Evolutionary conservation across 2,113 vertebrate genomes (phyloP).

Genomic region (Anhinga rufa): DNA sequence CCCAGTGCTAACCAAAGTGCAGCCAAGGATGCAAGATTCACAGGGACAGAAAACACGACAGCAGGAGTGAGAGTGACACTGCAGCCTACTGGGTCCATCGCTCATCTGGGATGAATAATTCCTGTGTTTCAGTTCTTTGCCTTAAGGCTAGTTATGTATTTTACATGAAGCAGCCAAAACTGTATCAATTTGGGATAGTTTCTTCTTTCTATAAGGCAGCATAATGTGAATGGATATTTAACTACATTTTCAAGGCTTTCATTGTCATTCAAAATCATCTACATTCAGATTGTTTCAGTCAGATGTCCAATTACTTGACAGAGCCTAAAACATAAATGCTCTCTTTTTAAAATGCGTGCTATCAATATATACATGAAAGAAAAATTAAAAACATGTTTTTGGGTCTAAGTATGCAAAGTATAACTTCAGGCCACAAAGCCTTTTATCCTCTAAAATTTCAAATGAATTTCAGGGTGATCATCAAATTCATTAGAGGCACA

Average conservation of each 20-base stretch:
- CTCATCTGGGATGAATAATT: background rate
- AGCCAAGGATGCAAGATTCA: background rate
- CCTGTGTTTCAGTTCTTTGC: background rate
- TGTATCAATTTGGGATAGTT: background rate
- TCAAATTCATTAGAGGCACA: background rate
- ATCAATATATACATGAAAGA: background rate
- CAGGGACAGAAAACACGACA: background rate
- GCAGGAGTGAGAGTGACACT: background rate
- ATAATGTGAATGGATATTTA: background rate
- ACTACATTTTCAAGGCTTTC: background rate
- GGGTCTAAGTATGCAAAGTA: background rate
- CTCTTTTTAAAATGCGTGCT: background rate
- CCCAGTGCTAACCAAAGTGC: background rate
- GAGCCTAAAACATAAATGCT: background rate
- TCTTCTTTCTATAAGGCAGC: background rate
- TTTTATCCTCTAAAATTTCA: background rate
- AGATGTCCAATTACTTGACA: background rate
- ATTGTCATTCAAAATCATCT: background rate
- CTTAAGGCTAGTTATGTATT: background rate
- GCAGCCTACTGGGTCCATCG: background rate
- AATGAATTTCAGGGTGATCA: background rate
- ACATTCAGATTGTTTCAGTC: background rate
- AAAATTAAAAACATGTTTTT: conserved; percentile 7
- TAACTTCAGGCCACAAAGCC: background rate
- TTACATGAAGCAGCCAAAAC: background rate